Conservation (phyloP, 2,113 vertebrate species). For the Dromaius novaehollandiae region DNA sequence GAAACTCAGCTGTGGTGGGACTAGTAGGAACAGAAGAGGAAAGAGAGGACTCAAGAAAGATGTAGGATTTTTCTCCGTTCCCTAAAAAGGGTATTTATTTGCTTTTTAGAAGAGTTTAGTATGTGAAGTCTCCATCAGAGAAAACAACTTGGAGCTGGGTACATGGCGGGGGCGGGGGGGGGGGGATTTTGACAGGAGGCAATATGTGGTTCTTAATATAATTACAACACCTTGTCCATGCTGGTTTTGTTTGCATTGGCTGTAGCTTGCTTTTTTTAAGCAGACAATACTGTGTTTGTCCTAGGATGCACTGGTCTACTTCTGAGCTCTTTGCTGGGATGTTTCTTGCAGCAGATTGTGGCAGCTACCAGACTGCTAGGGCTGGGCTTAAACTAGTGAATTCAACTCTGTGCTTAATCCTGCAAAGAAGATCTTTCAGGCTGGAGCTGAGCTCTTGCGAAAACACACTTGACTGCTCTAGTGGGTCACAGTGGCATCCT, state of each 20-base stretch:
- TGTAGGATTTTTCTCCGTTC: background rate
- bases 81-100: background rate
- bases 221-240: background rate
- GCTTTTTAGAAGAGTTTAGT: background rate
- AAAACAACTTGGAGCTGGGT: background rate
- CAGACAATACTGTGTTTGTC: background rate
- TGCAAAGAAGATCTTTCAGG: background rate
- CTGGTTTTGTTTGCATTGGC: background rate
- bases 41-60: background rate
- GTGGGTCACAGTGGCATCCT: background rate
- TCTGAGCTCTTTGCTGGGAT: background rate
- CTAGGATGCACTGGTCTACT: background rate
- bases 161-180: background rate
- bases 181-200: background rate
- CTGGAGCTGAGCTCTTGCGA: background rate
- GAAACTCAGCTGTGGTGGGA: slow-evolving; percentile 48
- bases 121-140: background rate
- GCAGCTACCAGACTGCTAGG: background rate
- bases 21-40: background rate
- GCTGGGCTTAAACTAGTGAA: background rate
- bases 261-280: background rate
- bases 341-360: background rate
- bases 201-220: background rate
- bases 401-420: background rate
- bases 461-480: background rate